Evolutionary conservation across 2,797 vertebrate species (phyloP).

Genomic region (Clarias platycephalus): DNA sequence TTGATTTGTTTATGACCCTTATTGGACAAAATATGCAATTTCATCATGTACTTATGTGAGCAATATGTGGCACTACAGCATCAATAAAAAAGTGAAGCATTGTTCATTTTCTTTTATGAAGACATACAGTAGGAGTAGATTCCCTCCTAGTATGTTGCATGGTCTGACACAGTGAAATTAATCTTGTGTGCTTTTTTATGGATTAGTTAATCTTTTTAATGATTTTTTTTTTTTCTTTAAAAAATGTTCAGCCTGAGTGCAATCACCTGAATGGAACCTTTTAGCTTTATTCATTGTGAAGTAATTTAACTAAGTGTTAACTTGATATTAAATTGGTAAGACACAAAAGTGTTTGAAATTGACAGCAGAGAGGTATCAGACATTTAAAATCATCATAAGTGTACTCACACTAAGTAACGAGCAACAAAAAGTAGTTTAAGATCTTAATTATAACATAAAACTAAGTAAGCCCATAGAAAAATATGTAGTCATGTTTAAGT

Average conservation of each 20-base stretch:
- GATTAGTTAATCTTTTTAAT: neutral
- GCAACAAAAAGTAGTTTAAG: neutral
- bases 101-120: neutral
- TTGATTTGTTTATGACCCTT: neutral
- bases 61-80: neutral
- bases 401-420: neutral
- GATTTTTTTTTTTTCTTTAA: neutral
- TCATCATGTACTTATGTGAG: neutral
- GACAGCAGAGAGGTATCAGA: neutral
- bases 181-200: neutral
- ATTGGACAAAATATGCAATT: neutral
- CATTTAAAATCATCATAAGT: neutral
- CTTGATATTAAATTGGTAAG: neutral
- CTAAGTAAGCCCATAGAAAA: neutral
- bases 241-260: neutral
- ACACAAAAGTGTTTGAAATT: neutral
- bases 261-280: neutral
- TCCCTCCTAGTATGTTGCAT: neutral
- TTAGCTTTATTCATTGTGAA: neutral
- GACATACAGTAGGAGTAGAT: neutral
- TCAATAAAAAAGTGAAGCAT: neutral
- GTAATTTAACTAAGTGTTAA: neutral
- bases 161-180: neutral
- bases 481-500: neutral
- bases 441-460: neutral